These are phyloP conservation scores for Pomacea maculata DNA, from an alignment of 1,140 invertebrate species.

Conservation along the genomic window DNA sequence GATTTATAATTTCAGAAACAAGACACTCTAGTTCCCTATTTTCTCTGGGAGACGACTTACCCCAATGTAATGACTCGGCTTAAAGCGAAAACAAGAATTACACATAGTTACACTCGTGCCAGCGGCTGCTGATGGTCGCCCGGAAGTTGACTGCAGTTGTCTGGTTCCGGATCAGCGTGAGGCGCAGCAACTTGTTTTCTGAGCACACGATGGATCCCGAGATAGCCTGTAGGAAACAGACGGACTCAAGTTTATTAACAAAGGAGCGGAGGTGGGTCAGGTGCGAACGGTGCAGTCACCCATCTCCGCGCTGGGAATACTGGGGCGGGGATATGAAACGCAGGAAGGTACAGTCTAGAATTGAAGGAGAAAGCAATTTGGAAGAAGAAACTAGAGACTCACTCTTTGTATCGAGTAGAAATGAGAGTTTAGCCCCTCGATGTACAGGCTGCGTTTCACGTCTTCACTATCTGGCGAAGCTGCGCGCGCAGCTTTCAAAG, in stretches of 20 bases:
- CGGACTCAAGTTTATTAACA: not conserved
- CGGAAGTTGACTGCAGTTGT: conserved; percentile 1
- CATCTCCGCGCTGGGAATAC: no score
- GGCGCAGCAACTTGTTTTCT: conserved; percentile 6
- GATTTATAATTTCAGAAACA: no score
- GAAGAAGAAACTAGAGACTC: not conserved
- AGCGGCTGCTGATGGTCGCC: conserved; percentile 6
- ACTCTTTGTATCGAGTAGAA: conserved; percentile 8
- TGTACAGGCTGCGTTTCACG: not conserved
- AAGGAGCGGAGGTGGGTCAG: no score
- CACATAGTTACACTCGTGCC: conserved; percentile 2
- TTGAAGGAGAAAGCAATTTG: no score
- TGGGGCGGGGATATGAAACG: no score
- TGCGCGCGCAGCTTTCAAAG: not conserved
- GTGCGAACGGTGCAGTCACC: no score
- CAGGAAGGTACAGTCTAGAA: no score
- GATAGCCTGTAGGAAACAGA: conserved; percentile 1
- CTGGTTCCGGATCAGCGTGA: conserved; percentile 10
- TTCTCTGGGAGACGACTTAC: no score
- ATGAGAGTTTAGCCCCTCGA: conserved; percentile 1
- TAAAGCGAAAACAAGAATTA: no score
- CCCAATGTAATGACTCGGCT: no score
- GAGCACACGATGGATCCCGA: conserved; percentile 3
- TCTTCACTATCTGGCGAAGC: not conserved
- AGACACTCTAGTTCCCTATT: no score